Conservation (phyloP, 2,113 vertebrate genomes). For the Phalacrocorax pelagicus region DNA sequence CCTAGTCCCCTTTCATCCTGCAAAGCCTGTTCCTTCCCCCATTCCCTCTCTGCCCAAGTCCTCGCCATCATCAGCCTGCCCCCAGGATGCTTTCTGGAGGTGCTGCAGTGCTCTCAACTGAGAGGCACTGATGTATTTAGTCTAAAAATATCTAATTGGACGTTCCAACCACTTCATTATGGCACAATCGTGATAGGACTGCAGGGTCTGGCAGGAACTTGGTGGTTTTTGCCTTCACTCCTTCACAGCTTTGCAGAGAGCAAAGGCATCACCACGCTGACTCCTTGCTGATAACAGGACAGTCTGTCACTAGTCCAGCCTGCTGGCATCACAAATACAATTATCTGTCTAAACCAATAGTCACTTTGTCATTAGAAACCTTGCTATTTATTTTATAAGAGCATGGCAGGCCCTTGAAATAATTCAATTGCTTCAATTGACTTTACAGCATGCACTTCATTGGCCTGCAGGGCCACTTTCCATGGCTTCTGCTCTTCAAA, state of each 20-base stretch:
- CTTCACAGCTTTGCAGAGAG: background rate
- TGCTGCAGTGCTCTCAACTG: background rate
- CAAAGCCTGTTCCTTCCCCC: background rate
- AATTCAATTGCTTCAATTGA: background rate
- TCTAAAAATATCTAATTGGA: conserved; percentile 9
- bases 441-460: background rate
- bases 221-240: background rate
- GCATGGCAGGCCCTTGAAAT: background rate
- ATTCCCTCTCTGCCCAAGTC: fast-evolving
- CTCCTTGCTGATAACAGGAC: background rate
- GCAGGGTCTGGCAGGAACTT: background rate
- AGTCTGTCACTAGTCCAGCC: background rate
- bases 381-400: conserved; percentile 33
- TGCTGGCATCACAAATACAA: background rate
- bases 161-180: background rate
- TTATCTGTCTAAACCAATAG: background rate
- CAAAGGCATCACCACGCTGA: background rate
- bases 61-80: background rate
- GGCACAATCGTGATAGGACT: background rate
- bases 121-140: background rate
- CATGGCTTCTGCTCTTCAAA: background rate
- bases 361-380: background rate
- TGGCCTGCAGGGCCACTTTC: background rate
- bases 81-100: background rate
- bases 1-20: background rate